These are phyloP conservation scores for Diprion similis DNA, from an alignment of 1,140 invertebrate species.

Conservation along the genomic window DNA sequence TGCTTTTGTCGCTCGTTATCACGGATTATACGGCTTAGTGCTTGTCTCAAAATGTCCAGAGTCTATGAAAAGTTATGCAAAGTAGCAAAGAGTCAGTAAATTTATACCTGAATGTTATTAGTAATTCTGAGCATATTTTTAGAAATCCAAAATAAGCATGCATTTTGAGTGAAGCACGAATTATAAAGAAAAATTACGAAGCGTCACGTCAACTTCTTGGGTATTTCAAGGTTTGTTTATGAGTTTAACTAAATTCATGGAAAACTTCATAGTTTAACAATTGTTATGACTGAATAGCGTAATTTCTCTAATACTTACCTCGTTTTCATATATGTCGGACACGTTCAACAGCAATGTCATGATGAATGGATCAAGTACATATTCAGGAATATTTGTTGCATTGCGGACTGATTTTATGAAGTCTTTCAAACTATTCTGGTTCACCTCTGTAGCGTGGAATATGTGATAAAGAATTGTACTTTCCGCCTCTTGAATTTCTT, in stretches of 20 bases:
- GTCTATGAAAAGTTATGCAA: constrained; percentile 37
- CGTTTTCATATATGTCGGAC: constrained; percentile 60
- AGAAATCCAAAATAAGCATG: no score
- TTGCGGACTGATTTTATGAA: constrained; percentile 63
- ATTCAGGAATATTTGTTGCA: constrained; percentile 58
- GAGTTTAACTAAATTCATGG: no score
- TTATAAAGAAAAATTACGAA: no score
- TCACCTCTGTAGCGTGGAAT: constrained; percentile 57
- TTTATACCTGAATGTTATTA: not conserved
- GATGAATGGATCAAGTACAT: constrained; percentile 64
- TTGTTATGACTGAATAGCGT: not conserved
- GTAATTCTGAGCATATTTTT: not conserved
- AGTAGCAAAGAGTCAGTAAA: no score
- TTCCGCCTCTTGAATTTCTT: constrained; percentile 58
- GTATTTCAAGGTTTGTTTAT: no score
- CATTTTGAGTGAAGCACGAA: no score
- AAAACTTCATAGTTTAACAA: no score
- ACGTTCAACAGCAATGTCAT: constrained; percentile 61
- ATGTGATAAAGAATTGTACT: constrained; percentile 67
- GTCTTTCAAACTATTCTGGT: constrained; percentile 60
- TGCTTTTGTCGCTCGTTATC: constrained; percentile 59
- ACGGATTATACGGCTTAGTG: constrained; percentile 53
- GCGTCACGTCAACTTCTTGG: no score
- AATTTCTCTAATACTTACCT: constrained; percentile 41
- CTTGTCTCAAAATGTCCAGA: constrained; percentile 60